phyloP scores from a whole-genome alignment of 2,113 vertebrate genomes.

The Atractosteus spatula region DNA sequence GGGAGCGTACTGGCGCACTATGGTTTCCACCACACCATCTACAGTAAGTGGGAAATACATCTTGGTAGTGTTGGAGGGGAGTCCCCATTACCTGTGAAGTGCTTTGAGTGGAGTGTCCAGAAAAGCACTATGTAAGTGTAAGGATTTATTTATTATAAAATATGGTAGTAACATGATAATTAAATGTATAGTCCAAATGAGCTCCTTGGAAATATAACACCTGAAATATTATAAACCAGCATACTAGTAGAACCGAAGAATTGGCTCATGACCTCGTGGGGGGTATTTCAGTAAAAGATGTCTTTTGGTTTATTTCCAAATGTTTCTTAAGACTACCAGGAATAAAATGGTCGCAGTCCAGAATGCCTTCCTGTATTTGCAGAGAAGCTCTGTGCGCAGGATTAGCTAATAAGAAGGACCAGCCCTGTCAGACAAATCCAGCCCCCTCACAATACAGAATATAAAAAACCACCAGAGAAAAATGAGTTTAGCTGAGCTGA shows the following conservation, averaged over 20 bases:
- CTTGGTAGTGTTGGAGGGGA: too few species aligned
- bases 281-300: constrained; percentile 14
- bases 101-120: too few species aligned
- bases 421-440: constrained; percentile 28
- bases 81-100: too few species aligned
- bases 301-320: constrained; percentile 8
- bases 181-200: too few species aligned
- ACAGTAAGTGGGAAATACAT: too few species aligned
- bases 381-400: constrained; percentile 25
- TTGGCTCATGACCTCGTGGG: constrained; percentile 11
- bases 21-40: too few species aligned
- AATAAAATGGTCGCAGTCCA: constrained; percentile 6
- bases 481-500: background rate
- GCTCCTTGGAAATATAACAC: too few species aligned
- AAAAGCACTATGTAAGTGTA: too few species aligned
- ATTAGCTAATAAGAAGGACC: constrained; percentile 36
- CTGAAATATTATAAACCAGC: too few species aligned
- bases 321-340: constrained; percentile 13
- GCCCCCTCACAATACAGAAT: constrained; percentile 18
- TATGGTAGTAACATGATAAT: too few species aligned
- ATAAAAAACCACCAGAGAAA: constrained; percentile 29
- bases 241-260: background rate
- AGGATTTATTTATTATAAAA: too few species aligned
- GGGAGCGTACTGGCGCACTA: too few species aligned
- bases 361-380: constrained; percentile 7